These are phyloP conservation scores for Dryocosmus kuriphilus DNA, from an alignment of 2,888 invertebrate species.

Conservation along the genomic window DNA sequence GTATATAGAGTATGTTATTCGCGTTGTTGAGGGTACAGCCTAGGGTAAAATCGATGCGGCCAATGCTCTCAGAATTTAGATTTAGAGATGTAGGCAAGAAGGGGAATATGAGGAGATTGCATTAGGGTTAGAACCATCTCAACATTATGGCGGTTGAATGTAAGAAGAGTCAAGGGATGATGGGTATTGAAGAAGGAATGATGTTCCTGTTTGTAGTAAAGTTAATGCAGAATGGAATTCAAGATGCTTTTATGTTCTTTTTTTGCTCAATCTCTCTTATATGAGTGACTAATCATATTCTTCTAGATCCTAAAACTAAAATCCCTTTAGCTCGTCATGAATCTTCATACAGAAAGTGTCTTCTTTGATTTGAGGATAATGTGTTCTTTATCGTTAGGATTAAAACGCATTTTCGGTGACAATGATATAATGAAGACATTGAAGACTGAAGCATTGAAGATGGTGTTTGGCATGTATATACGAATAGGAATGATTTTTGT, in stretches of 20 bases:
- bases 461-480: no score
- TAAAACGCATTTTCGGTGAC: no score
- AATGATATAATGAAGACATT: no score
- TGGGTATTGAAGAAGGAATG: neutral
- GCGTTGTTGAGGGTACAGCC: neutral
- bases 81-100: conserved; percentile 24
- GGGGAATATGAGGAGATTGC: neutral
- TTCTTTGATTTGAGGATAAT: no score
- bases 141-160: neutral
- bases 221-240: neutral
- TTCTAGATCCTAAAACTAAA: neutral
- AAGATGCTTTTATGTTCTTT: neutral
- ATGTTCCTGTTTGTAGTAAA: neutral
- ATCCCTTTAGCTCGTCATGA: no score
- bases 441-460: no score
- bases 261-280: neutral
- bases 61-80: conserved; percentile 28
- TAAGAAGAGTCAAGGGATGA: neutral
- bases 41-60: conserved; percentile 23
- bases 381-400: no score
- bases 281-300: neutral
- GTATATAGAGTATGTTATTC: neutral
- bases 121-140: conserved; percentile 3
- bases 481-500: no score
- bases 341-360: no score